Evolutionary conservation across 2,888 invertebrate genomes (phyloP).

Genomic region (Sarcophaga variegata): DNA sequence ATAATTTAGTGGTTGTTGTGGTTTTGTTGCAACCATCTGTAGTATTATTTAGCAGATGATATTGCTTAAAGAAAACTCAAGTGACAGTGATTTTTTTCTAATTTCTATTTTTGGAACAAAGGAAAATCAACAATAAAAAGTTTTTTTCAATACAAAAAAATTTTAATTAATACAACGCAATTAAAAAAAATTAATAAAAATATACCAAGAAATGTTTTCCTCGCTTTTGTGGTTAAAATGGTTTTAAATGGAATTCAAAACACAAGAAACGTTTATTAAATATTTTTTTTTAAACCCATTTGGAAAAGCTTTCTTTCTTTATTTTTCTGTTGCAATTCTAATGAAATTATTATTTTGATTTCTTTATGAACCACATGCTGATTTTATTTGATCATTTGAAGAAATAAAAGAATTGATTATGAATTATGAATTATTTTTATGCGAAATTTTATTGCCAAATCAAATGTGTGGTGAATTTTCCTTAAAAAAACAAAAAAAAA

Average conservation of each 20-base stretch:
- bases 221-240: background rate
- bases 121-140: background rate
- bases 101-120: constrained; percentile 17
- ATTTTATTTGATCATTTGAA: constrained; percentile 28
- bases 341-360: constrained; percentile 40
- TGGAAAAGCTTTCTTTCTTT: too few species aligned
- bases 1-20: background rate
- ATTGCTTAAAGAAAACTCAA: background rate
- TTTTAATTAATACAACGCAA: background rate
- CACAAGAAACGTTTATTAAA: too few species aligned
- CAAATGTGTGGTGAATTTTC: constrained; percentile 12
- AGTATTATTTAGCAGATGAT: background rate
- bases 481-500: constrained; percentile 16
- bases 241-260: background rate
- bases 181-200: background rate
- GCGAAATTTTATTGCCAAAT: background rate
- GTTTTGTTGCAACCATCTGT: background rate
- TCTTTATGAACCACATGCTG: constrained; percentile 50
- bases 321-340: background rate
- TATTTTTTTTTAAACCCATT: too few species aligned
- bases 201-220: background rate
- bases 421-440: constrained; percentile 3
- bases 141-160: background rate
- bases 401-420: constrained; percentile 16
- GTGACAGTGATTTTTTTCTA: constrained; percentile 1